A percentile compares a stretch with the other conserved stretches of the same genome.
Conservation (phyloP, 2,797 vertebrate genomes). For the Odontamblyopus rebecca region DNA sequence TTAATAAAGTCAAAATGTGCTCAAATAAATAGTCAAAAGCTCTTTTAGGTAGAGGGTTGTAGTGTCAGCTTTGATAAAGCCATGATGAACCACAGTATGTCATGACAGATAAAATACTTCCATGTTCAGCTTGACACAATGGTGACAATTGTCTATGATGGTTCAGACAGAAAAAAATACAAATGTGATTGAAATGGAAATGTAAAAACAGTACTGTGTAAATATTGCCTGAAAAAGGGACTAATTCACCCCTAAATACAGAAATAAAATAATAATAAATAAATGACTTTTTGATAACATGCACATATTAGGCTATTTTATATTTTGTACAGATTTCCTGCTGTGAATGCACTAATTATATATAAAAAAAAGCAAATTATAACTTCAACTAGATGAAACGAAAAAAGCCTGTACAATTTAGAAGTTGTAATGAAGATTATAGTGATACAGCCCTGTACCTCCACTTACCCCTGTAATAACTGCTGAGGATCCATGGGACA, state of each 20-base stretch:
- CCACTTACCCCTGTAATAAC: conserved; percentile 82
- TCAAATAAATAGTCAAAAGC: neutral
- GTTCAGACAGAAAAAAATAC: neutral
- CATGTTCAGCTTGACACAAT: conserved; percentile 22
- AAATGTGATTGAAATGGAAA: too few relatives aligned
- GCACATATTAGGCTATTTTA: neutral
- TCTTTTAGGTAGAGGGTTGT: conserved; percentile 14
- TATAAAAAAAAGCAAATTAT: neutral
- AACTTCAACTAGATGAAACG: neutral
- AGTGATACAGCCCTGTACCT: neutral
- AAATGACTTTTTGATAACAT: neutral
- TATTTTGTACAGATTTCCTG: neutral
- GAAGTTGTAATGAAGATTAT: neutral
- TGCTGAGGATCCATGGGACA: conserved; percentile 68
- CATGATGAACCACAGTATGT: conserved; percentile 39
- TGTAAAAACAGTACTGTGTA: too few relatives aligned
- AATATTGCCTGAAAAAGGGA: too few relatives aligned
- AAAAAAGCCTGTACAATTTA: neutral
- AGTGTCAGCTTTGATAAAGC: conserved; percentile 47
- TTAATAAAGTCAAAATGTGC: neutral
- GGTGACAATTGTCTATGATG: neutral
- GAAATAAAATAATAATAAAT: too few relatives aligned
- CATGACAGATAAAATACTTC: conserved; percentile 49
- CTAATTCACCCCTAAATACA: too few relatives aligned
- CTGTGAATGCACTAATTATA: too few relatives aligned